These are phyloP conservation scores for Harmothoe impar DNA, from an alignment of 2,888 invertebrate genomes.

Conservation along the genomic window DNA sequence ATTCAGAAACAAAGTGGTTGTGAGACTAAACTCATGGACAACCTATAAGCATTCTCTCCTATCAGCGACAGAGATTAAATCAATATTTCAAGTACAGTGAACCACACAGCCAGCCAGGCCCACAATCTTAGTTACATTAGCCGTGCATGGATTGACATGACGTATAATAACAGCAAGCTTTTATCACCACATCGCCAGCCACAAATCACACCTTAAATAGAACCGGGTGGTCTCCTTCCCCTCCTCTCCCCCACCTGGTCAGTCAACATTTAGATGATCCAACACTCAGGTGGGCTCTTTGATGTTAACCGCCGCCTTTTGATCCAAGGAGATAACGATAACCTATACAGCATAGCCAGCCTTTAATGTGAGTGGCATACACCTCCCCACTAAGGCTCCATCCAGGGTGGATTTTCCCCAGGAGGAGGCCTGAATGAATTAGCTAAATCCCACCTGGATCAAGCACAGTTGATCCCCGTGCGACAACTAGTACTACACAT, in stretches of 20 bases:
- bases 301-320: background rate
- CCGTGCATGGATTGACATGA: no score
- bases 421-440: background rate
- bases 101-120: no score
- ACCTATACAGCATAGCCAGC: background rate
- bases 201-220: background rate
- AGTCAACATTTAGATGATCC: slow-evolving; percentile 20
- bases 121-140: no score
- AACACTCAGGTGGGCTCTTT: background rate
- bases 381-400: background rate
- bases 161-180: background rate
- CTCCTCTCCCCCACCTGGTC: background rate
- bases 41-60: no score
- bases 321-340: background rate
- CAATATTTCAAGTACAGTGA: no score
- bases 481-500: no score
- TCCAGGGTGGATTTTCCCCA: background rate
- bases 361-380: background rate
- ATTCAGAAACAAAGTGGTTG: no score
- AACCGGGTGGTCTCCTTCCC: background rate
- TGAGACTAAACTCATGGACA: no score
- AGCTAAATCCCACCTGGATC: background rate
- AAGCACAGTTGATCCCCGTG: no score
- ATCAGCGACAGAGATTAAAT: no score
- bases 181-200: background rate